Evolutionary conservation across 2,797 vertebrate genomes (phyloP), one percentile per base, ranked within the genome.

Genomic region (Triplophysa bombifrons): DNA sequence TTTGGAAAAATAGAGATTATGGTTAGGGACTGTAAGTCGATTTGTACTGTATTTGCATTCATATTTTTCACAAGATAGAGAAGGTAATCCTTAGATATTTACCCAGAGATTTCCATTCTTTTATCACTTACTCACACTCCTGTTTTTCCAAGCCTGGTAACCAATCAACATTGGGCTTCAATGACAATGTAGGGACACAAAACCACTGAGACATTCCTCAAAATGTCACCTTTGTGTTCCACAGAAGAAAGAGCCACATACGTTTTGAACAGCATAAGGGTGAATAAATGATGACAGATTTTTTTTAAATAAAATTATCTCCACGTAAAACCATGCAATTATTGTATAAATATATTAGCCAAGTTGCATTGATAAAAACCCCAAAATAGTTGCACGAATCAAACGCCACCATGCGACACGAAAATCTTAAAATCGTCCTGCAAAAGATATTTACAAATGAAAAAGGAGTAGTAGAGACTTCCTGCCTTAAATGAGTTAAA

Each of bases 1-100:
- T 19, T 30, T 64, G 13, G 9, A 58, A 76, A 64, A 66, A 74
- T 81, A 83, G 64, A 83, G 46, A 80, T 78, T 53, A 44, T 48
- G 27, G 74, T 72, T 60, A 63, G 61, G 25, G 71, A 55, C 19
- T 64, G 77, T 63, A 22, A 72, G 63, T 19, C 17, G 20, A 9
- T 61, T 44, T 60, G 25, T 60, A 60, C 72, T 50, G 51, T 71
- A 71, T n/a, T 53, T 48, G 16, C 16, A 68, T 51, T 44, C 7
- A 30, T 53, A 63, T 2, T 14, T 48, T 48, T 48, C 13, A 16
- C 46, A 48, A 48, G 9, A 41, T 41, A 48, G 13, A 48, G 46
- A 48, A 48, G 3, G 2, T 46, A 46, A 46, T 11, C 46, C 46
- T 13, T 3, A 11, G 1, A 13, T 14, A 12, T 48, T 48, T 30